Conservation (phyloP, 2,888 invertebrate genomes). For the Ganaspis brasiliensis region DNA sequence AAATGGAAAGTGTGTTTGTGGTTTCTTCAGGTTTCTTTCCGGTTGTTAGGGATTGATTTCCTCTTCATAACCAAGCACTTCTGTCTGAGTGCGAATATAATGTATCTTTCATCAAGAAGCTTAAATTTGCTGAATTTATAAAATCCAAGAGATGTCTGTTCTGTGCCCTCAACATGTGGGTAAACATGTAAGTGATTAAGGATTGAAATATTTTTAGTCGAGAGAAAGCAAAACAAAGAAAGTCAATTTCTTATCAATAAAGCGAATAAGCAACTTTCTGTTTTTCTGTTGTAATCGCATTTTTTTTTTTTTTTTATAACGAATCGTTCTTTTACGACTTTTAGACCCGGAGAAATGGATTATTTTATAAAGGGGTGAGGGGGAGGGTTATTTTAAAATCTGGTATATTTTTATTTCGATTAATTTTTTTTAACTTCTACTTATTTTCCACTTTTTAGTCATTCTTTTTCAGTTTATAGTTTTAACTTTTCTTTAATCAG, state of each 20-base stretch:
- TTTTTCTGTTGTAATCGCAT: neutral
- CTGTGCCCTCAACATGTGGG: slow-evolving; percentile 24
- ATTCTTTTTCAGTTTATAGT: too few relatives aligned
- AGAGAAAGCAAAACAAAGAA: slow-evolving; percentile 28
- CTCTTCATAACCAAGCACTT: slow-evolving; percentile 26
- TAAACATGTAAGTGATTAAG: slow-evolving; percentile 21
- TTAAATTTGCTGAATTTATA: slow-evolving; percentile 31
- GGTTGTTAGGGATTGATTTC: slow-evolving; percentile 40
- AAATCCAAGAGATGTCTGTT: slow-evolving; percentile 18
- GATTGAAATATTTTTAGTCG: slow-evolving; percentile 25
- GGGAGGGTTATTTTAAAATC: too few relatives aligned
- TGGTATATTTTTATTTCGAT: too few relatives aligned
- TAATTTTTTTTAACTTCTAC: too few relatives aligned
- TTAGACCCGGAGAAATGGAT: too few relatives aligned
- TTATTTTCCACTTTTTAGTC: too few relatives aligned
- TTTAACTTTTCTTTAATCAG: too few relatives aligned
- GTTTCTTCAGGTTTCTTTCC: slow-evolving; percentile 33
- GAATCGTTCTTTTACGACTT: too few relatives aligned
- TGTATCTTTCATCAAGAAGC: slow-evolving; percentile 17
- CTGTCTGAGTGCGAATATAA: slow-evolving; percentile 29
- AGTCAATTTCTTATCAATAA: neutral
- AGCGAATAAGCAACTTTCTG: neutral
- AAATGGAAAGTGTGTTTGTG: slow-evolving; percentile 32
- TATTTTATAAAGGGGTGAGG: too few relatives aligned
- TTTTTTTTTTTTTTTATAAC: too few relatives aligned